Percentiles rank a stretch among this genome's conserved stretches.
Conservation (phyloP, 2,797 vertebrate genomes). For the Taeniopygia guttata region DNA sequence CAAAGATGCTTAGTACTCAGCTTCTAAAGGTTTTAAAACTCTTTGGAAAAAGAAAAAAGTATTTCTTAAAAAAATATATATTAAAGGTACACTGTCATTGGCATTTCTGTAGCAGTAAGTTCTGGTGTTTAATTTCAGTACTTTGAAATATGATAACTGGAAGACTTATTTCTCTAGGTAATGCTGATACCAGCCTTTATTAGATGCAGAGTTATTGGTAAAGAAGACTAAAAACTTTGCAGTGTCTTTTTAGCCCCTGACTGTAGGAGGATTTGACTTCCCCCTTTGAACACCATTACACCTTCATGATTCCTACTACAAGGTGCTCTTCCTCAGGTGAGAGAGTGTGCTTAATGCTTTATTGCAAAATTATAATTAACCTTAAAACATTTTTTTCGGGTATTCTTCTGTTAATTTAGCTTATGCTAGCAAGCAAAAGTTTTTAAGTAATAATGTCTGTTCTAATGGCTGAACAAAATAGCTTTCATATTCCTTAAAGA, state of each 20-base stretch:
- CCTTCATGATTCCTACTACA: not conserved
- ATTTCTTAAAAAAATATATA: not conserved
- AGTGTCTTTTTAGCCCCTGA: not conserved
- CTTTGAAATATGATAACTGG: not conserved
- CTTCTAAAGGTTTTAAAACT: not conserved
- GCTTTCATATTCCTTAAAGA: not conserved
- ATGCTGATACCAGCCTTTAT: not conserved
- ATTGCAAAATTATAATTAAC: not conserved
- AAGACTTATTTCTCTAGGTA: not conserved
- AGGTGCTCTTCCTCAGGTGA: not conserved
- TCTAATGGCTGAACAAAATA: not conserved
- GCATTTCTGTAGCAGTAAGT: not conserved
- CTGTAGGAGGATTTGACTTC: not conserved
- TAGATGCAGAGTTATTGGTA: not conserved
- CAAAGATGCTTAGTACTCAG: not conserved
- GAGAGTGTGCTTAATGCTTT: not conserved
- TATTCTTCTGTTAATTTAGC: not conserved
- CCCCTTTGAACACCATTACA: not conserved
- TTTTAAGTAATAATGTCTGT: not conserved
- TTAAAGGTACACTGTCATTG: accelerated
- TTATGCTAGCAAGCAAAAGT: not conserved
- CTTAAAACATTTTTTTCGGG: not conserved
- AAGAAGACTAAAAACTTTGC: not conserved
- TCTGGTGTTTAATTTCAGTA: not conserved
- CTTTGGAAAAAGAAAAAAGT: not conserved